Base-by-base conservation (phyloP, 2,888 invertebrate genomes). In the Archips xylosteana region DNA sequence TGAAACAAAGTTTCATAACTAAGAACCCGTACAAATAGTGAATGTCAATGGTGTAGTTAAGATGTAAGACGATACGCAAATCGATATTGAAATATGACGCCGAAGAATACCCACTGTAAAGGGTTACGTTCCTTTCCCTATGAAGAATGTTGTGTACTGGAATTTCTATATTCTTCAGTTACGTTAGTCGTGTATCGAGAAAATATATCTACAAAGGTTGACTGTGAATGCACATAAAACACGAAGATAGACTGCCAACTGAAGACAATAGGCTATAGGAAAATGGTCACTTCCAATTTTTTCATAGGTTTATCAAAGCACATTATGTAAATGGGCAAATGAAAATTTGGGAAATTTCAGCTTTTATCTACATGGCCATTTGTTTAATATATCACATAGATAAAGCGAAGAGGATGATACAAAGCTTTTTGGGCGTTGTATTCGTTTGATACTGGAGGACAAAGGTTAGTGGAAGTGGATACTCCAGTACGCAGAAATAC, bases 21-120 rank as follows among this genome's bases (percentile, higher is more conserved):
- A 32, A 57, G 32, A 57, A 57, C 12, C 57, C 57, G 0, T 32
- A 32, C 4, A 57, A 57, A 57, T 9, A 57, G n/a, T 64, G 34
- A 68, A 69, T 59, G 34, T 49, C 34, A 36, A 65, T 51, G 49
- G 59, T n/a, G 59, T 59, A 63, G 32, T 59, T 57, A 63, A 69
- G 57, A 72, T 54, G 85, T 83, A 85, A 86, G 81, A 77, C 80
- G 83, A 88, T 86, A 81, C 79, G 79, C 69, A 78, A 75, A 78
- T 72, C 78, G 76, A 79, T 76, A 79, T 78, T 82, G 88, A 83
- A 87, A 87, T 77, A 76, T 78, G 82, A 87, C 78, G 85, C 85
- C 69, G 39, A 57, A 47, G 51, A 36, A 61, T 34, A 51, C 64
- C 60, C 63, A 39, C 63, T 51, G 62, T 64, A 63, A 64, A 63